Conservation (phyloP, 2,888 invertebrate genomes). For the Steromphala cineraria region DNA sequence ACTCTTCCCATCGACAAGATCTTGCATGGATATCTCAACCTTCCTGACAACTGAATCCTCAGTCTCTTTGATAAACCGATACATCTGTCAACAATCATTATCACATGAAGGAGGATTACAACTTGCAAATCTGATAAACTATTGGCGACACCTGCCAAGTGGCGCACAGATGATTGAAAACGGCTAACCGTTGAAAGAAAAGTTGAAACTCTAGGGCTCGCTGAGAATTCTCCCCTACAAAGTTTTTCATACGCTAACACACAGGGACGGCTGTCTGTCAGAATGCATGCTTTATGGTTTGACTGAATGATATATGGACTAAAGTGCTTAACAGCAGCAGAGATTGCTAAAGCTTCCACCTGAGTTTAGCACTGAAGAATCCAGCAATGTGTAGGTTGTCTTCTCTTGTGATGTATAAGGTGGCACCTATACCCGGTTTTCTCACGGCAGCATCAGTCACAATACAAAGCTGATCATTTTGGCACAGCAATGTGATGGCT, state of each 20-base stretch:
- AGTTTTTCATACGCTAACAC: too few species aligned
- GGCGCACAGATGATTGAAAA: background rate
- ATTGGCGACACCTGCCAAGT: background rate
- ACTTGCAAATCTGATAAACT: background rate
- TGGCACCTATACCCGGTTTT: constrained; percentile 43
- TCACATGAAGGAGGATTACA: constrained; percentile 25
- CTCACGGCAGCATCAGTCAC: too few species aligned
- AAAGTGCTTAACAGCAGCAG: constrained; percentile 43
- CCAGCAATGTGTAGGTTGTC: constrained; percentile 37
- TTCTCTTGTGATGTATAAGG: constrained; percentile 40
- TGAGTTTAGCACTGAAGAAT: constrained; percentile 50
- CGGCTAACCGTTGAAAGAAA: too few species aligned
- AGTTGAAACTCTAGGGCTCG: too few species aligned
- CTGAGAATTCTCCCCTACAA: too few species aligned
- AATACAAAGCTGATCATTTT: too few species aligned
- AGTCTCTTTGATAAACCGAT: too few species aligned
- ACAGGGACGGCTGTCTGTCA: constrained; percentile 49
- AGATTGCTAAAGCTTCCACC: constrained; percentile 46
- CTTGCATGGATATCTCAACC: too few species aligned
- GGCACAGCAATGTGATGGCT: too few species aligned
- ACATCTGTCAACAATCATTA: constrained; percentile 32
- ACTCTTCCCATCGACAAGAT: too few species aligned
- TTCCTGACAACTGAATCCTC: too few species aligned
- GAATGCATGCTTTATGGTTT: constrained; percentile 30
- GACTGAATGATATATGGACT: constrained; percentile 39